These are phyloP conservation scores for Aegithalos caudatus DNA, from an alignment of 2,113 vertebrate species.

Conservation along the genomic window DNA sequence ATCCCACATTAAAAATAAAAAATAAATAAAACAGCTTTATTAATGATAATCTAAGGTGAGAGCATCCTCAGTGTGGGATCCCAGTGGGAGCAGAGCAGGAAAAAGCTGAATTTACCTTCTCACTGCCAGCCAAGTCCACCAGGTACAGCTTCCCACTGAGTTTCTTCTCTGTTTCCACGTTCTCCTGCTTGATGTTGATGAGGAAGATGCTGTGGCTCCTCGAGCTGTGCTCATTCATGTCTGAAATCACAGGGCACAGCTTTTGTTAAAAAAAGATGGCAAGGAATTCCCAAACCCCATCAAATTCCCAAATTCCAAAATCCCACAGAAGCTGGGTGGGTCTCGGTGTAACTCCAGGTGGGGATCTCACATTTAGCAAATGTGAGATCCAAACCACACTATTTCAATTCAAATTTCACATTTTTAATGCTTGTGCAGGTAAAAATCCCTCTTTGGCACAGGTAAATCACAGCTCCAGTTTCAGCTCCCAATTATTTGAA, in stretches of 20 bases:
- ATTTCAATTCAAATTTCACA: neutral
- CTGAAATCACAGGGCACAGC: constrained; percentile 64
- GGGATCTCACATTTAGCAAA: neutral
- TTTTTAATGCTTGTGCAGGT: neutral
- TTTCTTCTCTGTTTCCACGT: constrained; percentile 93
- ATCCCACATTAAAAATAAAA: neutral
- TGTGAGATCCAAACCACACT: rapidly evolving
- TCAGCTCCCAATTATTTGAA: neutral
- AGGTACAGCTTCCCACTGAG: constrained; percentile 95
- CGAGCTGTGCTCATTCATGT: constrained; percentile 99
- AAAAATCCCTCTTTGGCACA: neutral
- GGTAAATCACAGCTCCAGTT: neutral
- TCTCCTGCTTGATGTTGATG: constrained; percentile 97
- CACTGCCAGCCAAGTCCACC: constrained; percentile 94
- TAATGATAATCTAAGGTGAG: neutral
- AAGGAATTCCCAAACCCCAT: neutral
- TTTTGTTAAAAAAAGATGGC: neutral
- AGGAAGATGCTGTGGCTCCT: constrained; percentile 97
- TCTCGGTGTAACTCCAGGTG: neutral
- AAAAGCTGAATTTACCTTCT: constrained; percentile 86
- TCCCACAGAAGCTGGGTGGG: neutral
- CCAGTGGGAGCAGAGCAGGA: neutral
- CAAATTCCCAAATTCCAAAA: neutral
- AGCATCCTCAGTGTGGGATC: neutral
- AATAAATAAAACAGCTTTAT: rapidly evolving